Evolutionary conservation across 2,797 vertebrate genomes (phyloP), one percentile per base, ranked within the genome.

Genomic region (Zalophus californianus): DNA sequence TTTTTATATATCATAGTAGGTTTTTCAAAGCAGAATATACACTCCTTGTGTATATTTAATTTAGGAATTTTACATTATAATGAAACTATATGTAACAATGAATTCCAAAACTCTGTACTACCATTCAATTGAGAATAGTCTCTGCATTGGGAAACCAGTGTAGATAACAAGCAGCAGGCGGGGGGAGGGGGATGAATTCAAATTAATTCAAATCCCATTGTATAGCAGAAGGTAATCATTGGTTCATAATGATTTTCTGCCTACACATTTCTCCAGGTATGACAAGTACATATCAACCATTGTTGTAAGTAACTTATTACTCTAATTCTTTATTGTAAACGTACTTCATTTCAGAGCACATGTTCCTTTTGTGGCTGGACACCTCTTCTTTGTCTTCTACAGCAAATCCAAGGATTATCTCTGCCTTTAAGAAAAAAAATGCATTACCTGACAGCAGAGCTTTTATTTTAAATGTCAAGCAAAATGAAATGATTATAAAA

Each of bases 401-500:
- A 82, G 11, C 50, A 97, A 86, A 44, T 44, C 6, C 16, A 62
- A 92, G 29, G 20, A 64, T 14, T 84, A 1, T 56, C 23, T 93
- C 27, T 83, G 20, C 29, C 12, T 95, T 70, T 62, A 56, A 41
- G 18, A 54, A 29, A 7, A 32, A n/a, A n/a, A 23, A 56, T n/a
- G 9, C 9, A 89, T 41, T 80, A 38, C 15, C n/a, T 92, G 15
- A 23, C 64, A 27, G 14, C 5, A 84, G 7, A 38, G 21, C 7
- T 90, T 89, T 94, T 79, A 79, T 62, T 87, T 93, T 90, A 87
- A 95, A 77, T 62, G 56, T 89, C 32, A 96, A 23, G 21, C 32
- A 86, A 90, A 96, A 73, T 93, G 13, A 96, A 93, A 89, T 90
- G 4, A 90, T 56, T 84, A 14, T 29, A 84, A 66, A 93, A 91